Percentiles rank a stretch among this genome's conserved stretches.
Evolutionary conservation across 2,888 invertebrate genomes (phyloP).

Genomic region (Penaeus monodon): DNA sequence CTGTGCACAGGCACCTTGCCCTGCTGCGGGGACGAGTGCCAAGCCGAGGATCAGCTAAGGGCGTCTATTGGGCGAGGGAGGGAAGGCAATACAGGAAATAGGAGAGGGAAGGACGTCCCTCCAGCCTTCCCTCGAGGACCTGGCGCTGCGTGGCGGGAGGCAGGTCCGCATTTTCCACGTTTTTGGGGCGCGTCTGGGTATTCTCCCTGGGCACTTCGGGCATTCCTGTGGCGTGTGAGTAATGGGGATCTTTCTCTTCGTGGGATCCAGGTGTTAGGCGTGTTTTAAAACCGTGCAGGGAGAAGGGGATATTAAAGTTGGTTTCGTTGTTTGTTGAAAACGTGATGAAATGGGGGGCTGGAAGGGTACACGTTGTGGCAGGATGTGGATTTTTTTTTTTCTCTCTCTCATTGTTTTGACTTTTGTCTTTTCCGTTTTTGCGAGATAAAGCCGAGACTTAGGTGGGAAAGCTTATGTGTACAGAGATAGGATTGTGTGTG

Average conservation of each 20-base stretch:
- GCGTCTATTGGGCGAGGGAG: no score
- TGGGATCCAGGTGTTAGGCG: background rate
- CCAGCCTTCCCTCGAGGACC: background rate
- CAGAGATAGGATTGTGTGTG: no score
- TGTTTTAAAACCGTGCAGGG: background rate
- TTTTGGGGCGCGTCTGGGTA: background rate
- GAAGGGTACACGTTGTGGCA: background rate
- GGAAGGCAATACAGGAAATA: no score
- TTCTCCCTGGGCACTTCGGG: background rate
- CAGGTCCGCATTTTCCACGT: constrained; percentile 39
- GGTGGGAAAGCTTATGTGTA: no score
- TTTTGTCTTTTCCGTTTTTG: no score
- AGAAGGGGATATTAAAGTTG: background rate
- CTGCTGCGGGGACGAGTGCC: no score
- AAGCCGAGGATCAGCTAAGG: no score
- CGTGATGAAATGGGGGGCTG: background rate
- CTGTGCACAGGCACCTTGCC: no score
- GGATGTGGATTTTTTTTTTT: no score
- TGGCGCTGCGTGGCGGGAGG: constrained; percentile 37
- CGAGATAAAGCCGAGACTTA: no score
- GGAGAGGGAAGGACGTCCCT: constrained; percentile 17
- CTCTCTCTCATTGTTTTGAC: no score
- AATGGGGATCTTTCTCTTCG: no score
- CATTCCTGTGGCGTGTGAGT: background rate
- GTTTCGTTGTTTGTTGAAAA: background rate